A percentile compares a stretch with the other conserved stretches of the same genome.
Conservation (phyloP, 1,140 invertebrate genomes). For the Teleopsis dalmanni region DNA sequence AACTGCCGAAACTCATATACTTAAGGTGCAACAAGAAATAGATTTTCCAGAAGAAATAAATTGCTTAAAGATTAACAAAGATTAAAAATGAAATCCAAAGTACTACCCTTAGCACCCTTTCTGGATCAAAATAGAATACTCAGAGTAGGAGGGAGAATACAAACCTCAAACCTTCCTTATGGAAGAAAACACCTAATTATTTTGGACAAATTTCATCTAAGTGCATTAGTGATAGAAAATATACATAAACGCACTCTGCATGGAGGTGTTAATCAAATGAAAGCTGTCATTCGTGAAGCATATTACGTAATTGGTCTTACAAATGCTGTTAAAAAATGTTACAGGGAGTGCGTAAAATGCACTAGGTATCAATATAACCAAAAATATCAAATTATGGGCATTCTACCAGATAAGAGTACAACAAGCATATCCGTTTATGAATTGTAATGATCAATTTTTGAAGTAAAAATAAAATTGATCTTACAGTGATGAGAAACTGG, state of each 20-base stretch:
- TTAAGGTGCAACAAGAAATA: background rate
- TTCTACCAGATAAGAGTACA: background rate
- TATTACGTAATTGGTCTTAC: background rate
- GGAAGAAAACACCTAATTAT: background rate
- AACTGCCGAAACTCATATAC: background rate
- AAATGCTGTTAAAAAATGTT: background rate
- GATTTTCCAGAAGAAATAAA: background rate
- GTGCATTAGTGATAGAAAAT: background rate
- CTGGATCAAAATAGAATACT: conserved; percentile 17
- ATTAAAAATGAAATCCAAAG: background rate
- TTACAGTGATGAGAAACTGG: too few species aligned
- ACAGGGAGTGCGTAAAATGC: background rate
- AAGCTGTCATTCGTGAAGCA: background rate
- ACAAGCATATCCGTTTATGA: conserved; percentile 14
- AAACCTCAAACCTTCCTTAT: conserved; percentile 8
- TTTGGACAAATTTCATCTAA: background rate
- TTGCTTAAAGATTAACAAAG: background rate
- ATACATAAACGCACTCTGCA: background rate
- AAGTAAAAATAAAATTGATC: too few species aligned
- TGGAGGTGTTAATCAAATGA: background rate
- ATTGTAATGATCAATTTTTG: too few species aligned
- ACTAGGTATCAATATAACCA: background rate
- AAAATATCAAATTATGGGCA: conserved; percentile 3
- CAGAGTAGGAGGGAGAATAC: conserved; percentile 21
- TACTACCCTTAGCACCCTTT: conserved; percentile 14